Base-by-base conservation (phyloP, 2,888 invertebrate species). In the Meghimatium bilineatum region DNA sequence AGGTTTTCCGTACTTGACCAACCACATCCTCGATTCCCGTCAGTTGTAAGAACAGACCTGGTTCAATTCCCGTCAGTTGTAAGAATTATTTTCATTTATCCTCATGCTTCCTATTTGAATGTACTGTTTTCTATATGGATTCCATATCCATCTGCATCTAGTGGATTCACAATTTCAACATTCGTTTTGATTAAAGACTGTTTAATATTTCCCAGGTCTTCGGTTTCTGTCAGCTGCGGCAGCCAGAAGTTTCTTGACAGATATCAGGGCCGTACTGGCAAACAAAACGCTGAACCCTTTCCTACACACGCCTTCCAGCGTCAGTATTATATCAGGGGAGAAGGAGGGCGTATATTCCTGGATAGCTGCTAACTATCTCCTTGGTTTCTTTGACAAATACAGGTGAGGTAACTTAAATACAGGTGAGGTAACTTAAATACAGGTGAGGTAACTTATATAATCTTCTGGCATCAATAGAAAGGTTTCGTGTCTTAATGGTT, bases 281-380 rank as follows among this genome's bases (percentile, higher is more conserved):
- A 88, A 91, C 82, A 79, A 63, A 20, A 82, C 86, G 12, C 36
- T 86, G 12, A 90, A 90, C 85, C 91, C 92, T 14, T 93, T 95
- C 88, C 88, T 90, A 69, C 92, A 93, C 76, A 86, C 90, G 1
- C 86, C 84, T 26, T 90, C 91, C 56, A 92, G 94, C 87, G 93
- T 94, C 29, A 91, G 94, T 74, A 93, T 95, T 29, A 93, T 95
- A 44, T 93, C 94, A 26, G 95, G 95, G 10, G 94, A 94, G 87
- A 94, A 95, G 92, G 95, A 95, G 88, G 95, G 94, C 3, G 94
- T 94, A 34, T 95, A 94, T 89, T 94, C 94, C 84, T 80, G 95
- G 95, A 92, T 95, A 56, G 94, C 95, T 20, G 93, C 94, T 84
- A 95, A 95, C 88, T 94, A 94, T 87, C 92, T 94, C 86, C 86